Base-by-base conservation (phyloP, 2,888 invertebrate species). In the Linyphia triangularis region DNA sequence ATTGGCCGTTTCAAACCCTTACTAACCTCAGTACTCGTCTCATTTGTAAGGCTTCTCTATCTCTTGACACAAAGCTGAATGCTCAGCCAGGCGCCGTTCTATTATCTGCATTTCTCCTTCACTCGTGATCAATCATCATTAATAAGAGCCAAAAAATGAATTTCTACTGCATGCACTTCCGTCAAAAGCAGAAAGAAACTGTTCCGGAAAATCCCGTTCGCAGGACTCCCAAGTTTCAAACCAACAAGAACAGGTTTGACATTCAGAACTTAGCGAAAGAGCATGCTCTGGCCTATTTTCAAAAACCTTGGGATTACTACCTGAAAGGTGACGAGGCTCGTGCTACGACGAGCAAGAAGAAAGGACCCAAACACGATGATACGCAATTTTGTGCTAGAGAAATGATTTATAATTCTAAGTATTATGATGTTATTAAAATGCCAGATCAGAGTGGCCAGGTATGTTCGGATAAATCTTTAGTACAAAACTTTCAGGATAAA, bases 271-370 rank as follows among this genome's bases (percentile, higher is more conserved):
- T 88, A 9, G 88, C 88, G 28, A n/a, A 70, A 6, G 82, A 88
- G 7, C 88, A 88, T 83, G 88, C 83, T 2, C 75, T 70, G n/a
- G 88, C 88, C 2, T 88, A 88, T 24, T 63, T 78, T 16, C 82
- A 88, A 6, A 88, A 88, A 37, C 88, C 88, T 13, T 88, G 88
- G 88, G 77, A 88, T 78, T 70, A 69, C 33, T 88, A 88, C 61
- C 43, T 88, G 16, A 82, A 81, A 33, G 57, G 37, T 22, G 81
- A 81, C 24, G 43, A 16, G 33, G 33, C 33, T 33, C 33, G 37
- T 69, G 43, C 33, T 67, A 9, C 2, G 13, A 70, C 70, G 6
- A 43, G n/a, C 26, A 70, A 22, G 24, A 70, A 43, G 7, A 16
- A 40, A 51, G 26, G 43, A 43, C 7, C 43, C 16, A 43, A 43